Conservation (phyloP, 2,113 vertebrate species). For the Orycteropus afer region DNA sequence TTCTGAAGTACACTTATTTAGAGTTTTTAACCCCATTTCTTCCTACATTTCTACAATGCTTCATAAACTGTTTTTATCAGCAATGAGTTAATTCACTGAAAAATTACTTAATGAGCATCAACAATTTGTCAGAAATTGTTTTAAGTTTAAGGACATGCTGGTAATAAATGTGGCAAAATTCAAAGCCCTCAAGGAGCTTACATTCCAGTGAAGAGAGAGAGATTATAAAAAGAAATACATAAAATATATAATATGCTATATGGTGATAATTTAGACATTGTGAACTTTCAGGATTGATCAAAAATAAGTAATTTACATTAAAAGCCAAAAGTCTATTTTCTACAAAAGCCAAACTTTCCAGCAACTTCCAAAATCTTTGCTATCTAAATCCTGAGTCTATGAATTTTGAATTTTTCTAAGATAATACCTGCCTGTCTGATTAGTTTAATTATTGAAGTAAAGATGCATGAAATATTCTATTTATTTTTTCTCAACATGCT, state of each 20-base stretch:
- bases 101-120: neutral
- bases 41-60: neutral
- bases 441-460: neutral
- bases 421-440: neutral
- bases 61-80: neutral
- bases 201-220: neutral
- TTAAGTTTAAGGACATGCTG: neutral
- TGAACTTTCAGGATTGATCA: neutral
- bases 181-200: neutral
- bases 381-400: neutral
- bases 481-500: neutral
- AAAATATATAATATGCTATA: neutral
- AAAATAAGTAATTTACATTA: neutral
- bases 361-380: neutral
- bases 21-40: neutral
- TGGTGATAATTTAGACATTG: neutral
- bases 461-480: rapidly evolving
- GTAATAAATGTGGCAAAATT: neutral
- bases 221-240: neutral
- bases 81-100: neutral
- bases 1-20: neutral
- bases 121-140: neutral
- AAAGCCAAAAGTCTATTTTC: constrained; percentile 15
- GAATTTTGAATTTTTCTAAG: neutral
- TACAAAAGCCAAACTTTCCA: neutral